Conservation (phyloP, 2,113 vertebrate genomes). For the Python bivittatus region DNA sequence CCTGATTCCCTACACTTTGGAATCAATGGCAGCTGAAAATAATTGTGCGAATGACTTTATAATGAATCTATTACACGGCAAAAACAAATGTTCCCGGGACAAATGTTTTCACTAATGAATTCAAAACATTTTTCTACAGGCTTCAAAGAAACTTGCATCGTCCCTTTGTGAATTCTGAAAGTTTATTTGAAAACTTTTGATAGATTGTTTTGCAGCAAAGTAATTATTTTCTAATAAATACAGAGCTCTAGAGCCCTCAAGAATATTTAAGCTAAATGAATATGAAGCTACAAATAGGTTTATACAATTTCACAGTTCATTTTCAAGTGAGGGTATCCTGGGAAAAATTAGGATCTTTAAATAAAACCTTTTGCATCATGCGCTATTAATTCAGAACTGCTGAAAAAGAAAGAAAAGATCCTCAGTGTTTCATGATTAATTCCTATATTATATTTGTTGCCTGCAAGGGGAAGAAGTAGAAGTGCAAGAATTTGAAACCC, state of each 20-base stretch:
- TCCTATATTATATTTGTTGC: background rate
- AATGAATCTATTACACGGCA: slow-evolving; percentile 7
- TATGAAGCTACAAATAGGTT: slow-evolving; percentile 31
- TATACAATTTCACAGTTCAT: slow-evolving; percentile 30
- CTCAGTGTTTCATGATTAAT: background rate
- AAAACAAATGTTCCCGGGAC: background rate
- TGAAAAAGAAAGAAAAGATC: background rate
- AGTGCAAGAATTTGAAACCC: background rate
- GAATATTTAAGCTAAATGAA: slow-evolving; percentile 32
- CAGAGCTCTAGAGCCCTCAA: slow-evolving; percentile 34
- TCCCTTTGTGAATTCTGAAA: slow-evolving; percentile 15
- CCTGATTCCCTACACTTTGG: background rate
- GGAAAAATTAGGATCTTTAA: slow-evolving; percentile 32
- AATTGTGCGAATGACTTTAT: background rate
- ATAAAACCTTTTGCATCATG: slow-evolving; percentile 23
- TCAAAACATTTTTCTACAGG: slow-evolving; percentile 2
- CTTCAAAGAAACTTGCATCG: background rate
- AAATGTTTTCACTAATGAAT: slow-evolving; percentile 7
- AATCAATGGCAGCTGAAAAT: background rate
- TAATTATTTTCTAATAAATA: slow-evolving; percentile 45
- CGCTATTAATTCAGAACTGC: slow-evolving; percentile 26
- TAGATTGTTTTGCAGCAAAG: slow-evolving; percentile 28
- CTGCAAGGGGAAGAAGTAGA: background rate
- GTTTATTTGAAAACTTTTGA: slow-evolving; percentile 27
- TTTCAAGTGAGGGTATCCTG: slow-evolving; percentile 19